Conservation (phyloP, 2,888 invertebrate genomes). For the Leucozona laternaria region DNA sequence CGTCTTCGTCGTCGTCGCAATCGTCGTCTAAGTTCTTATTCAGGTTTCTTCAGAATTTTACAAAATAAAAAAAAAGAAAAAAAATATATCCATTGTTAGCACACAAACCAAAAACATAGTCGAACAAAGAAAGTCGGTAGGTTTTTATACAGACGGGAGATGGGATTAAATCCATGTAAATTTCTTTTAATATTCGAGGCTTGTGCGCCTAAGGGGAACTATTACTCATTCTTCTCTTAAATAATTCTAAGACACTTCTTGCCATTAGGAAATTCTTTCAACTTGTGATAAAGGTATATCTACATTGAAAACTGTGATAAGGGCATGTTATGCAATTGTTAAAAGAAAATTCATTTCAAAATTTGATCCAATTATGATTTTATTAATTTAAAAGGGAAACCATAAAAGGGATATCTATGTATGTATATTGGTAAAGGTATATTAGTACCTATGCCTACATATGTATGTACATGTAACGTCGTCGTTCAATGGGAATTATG, state of each 20-base stretch:
- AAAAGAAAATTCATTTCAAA: not conserved
- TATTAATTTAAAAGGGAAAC: not conserved
- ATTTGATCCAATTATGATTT: not conserved
- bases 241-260: slow-evolving; percentile 2
- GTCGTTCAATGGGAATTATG: too few relatives aligned
- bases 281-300: not conserved
- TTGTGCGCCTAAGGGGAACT: not conserved
- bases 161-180: slow-evolving; percentile 25
- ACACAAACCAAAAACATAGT: not conserved
- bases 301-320: not conserved
- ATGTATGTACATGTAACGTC: too few relatives aligned
- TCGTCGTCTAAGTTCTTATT: not conserved
- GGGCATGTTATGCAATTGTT: not conserved
- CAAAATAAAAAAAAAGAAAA: not conserved
- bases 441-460: too few relatives aligned
- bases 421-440: too few relatives aligned
- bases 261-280: slow-evolving; percentile 24
- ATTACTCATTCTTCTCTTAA: slow-evolving; percentile 26
- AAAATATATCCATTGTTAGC: not conserved
- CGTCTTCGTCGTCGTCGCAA: not conserved
- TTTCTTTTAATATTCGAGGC: slow-evolving; percentile 21
- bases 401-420: not conserved
- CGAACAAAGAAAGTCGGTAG: not conserved
- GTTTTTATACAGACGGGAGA: not conserved
- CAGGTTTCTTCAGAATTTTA: not conserved